phyloP scores from a whole-genome alignment of 2,797 vertebrate species.

The Phyllotis vaccarum region DNA sequence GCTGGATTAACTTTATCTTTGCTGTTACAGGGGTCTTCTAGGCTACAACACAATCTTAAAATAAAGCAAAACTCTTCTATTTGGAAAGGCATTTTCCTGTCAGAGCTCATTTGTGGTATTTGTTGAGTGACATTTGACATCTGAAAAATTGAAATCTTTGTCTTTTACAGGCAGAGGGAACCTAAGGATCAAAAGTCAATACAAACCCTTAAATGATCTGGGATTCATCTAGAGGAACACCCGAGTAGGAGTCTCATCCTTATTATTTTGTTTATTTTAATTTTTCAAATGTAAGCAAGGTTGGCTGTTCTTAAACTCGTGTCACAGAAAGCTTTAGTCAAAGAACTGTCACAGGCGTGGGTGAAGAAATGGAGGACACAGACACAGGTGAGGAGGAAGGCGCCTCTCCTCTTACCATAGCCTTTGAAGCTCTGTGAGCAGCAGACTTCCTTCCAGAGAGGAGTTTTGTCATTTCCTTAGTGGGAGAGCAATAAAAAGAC shows the following conservation, averaged over 20 bases:
- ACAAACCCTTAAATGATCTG: slow-evolving; percentile 42
- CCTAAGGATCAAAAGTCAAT: slow-evolving; percentile 41
- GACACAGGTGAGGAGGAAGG: too few relatives aligned
- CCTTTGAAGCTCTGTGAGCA: neutral
- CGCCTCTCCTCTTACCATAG: too few relatives aligned
- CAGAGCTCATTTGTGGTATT: slow-evolving; percentile 61
- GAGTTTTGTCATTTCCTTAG: neutral
- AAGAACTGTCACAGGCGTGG: neutral
- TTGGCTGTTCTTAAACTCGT: slow-evolving; percentile 27
- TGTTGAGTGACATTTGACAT: slow-evolving; percentile 55
- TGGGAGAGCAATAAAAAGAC: neutral
- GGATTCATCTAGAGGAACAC: slow-evolving; percentile 28
- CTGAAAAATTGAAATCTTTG: slow-evolving; percentile 63
- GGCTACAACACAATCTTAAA: slow-evolving; percentile 74
- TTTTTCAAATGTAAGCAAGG: slow-evolving; percentile 46
- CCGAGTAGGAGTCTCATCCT: slow-evolving; percentile 9
- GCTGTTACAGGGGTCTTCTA: slow-evolving; percentile 74
- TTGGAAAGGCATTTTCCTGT: slow-evolving; percentile 61
- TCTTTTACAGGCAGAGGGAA: neutral
- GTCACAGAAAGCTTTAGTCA: neutral
- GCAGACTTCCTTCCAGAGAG: neutral
- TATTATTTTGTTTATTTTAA: slow-evolving; percentile 69
- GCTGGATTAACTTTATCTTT: slow-evolving; percentile 85
- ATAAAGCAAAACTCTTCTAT: slow-evolving; percentile 75
- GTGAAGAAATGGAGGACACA: neutral